Evolutionary conservation across 1,140 invertebrate species (phyloP), one percentile per base, ranked within the genome.

Genomic region (Drosophila busckii): DNA sequence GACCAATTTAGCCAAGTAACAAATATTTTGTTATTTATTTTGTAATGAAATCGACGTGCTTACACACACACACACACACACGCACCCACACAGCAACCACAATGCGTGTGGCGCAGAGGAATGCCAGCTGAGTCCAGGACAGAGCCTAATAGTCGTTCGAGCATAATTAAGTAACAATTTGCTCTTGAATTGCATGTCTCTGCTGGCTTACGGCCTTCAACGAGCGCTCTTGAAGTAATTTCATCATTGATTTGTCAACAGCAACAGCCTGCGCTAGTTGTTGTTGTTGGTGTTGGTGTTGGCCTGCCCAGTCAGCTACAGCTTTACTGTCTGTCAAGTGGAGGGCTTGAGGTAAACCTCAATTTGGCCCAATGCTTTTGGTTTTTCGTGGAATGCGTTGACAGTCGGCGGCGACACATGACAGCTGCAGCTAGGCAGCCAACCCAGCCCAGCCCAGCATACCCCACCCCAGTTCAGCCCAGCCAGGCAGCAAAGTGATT

Each of bases 121-220:
- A 16, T 10, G 37, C 34, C 71, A 70, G 41, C 48, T 65, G 63
- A 13, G 58, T 52, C 34, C 31, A 42, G 23, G 42, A 37, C 17
- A 37, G 60, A n/a, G n/a, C n/a, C n/a, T 60, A 68, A 60, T 64
- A 53, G 48, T 29, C 68, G 42, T 65, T 71, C 73, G 59, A 40
- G 50, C 70, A 78, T 71, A 78, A 78, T 80, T 80, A 80, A 80
- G 73, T 73, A 78, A 73, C 73, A 80, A 80, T 78, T 80, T 73
- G 50, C 64, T 80, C 28, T 45, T 34, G 25, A 56, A 53, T 62
- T 56, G 7, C 1, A 22, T 35, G 9, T 32, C 4, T 35, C 12
- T 46, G 19, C 19, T 26, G 13, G 45, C 12, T 10, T 37, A 6
- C 2, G 9, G 4, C 10, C 10, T 29, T 29, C 6, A 9, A 29